Evolutionary conservation across 2,888 invertebrate genomes (phyloP), one percentile per base, ranked within the genome.

Genomic region (Empis livida): DNA sequence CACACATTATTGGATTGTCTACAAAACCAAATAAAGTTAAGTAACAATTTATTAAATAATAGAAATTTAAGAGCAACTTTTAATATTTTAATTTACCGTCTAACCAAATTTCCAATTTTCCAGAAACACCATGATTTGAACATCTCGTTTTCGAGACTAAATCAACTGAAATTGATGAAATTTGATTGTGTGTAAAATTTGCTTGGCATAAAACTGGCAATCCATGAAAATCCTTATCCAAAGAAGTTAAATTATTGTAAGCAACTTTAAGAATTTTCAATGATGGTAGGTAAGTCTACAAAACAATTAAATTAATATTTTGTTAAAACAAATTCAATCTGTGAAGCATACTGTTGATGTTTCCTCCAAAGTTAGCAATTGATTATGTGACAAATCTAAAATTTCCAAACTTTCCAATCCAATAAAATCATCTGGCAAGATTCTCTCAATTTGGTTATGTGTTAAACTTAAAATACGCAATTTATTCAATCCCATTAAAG

Each of bases 1-100:
- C 83, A 63, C 88, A 88, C 54, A 86, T 69, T 49, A 88, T 82
- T 44, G 88, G 88, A 69, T 88, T 88, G 63, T 84, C 88, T 88
- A 73, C 1, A 44, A 49, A 20, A 37, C 30, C 15, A 31, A 41
- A 41, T 35, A 31, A 5, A 23, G 5, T 15, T 14, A 20, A 17
- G 11, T 13, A 11, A 35, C 2, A 32, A 32, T 27, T 35, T 40
- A 5, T 10, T 43, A 16, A 27, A 39, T 30, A 13, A 5, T 3
- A n/a, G 15, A 14, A 14, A 27, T 9, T 39, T 16, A 11, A 15
- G 3, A 2, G 3, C 17, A 17, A 17, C 17, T 42, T n/a, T 2
- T 20, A 11, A 16, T 16, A 42, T 39, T n/a, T 37, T 10, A 27
- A 68, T 71, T 66, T 71, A 89, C 89, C 85, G 78, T 87, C 81